Percentiles rank a stretch among this genome's conserved stretches.
Conservation (phyloP, 92 coral and sea anemone species). For the Meandrina meandrites region DNA sequence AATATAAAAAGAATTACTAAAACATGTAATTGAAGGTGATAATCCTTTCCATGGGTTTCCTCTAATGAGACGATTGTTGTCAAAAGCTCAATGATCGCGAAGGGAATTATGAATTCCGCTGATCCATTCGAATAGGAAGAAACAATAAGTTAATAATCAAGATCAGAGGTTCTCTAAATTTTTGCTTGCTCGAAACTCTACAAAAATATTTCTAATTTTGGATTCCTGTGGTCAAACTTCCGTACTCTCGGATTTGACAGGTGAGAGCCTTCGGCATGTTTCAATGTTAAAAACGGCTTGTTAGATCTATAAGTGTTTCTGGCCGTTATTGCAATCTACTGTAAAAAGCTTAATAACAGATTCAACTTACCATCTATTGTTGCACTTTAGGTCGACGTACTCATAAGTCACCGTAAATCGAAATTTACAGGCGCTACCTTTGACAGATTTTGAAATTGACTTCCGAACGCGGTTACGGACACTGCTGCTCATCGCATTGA, state of each 20-base stretch:
- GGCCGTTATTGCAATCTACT: neutral
- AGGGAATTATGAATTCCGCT: too few relatives aligned
- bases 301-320: neutral
- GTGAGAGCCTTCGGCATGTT: neutral
- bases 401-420: conserved; percentile 93
- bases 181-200: neutral
- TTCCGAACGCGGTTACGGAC: conserved; percentile 70
- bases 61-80: too few relatives aligned
- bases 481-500: conserved; percentile 23
- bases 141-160: neutral
- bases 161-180: neutral
- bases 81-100: too few relatives aligned
- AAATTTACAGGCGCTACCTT: conserved; percentile 90
- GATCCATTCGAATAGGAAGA: neutral
- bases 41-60: too few relatives aligned
- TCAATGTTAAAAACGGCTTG: neutral
- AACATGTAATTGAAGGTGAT: too few relatives aligned
- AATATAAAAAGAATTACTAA: too few relatives aligned
- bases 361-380: conserved; percentile 73
- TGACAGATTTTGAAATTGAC: conserved; percentile 73
- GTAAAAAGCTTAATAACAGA: neutral
- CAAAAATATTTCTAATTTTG: neutral
- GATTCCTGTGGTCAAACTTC: neutral
- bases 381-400: conserved; percentile 81
- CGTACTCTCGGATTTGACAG: neutral